Percentiles rank a stretch among this genome's conserved stretches.
Evolutionary conservation across 2,888 invertebrate species (phyloP).

Genomic region (Drosophila tanythrix): DNA sequence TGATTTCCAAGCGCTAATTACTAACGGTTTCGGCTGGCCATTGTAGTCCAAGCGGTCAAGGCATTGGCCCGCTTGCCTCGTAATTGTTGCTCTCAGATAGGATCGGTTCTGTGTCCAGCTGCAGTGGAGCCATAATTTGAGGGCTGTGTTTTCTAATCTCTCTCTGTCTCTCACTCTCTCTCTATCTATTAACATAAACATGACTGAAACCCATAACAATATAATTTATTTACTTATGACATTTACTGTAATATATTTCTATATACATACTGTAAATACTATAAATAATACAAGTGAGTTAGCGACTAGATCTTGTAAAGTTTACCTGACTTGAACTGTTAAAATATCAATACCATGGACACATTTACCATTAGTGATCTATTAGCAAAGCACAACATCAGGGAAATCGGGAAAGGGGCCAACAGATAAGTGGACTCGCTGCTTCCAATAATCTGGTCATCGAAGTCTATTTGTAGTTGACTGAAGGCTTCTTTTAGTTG

Average conservation of each 20-base stretch:
- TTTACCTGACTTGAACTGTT: background rate
- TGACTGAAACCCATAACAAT: background rate
- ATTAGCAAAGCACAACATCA: background rate
- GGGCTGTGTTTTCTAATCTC: background rate
- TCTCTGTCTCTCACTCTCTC: background rate
- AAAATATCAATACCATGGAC: background rate
- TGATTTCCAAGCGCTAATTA: slow-evolving; percentile 72
- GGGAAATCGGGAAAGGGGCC: background rate
- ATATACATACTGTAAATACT: background rate
- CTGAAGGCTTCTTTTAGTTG: slow-evolving; percentile 1
- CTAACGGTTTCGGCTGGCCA: slow-evolving; percentile 4
- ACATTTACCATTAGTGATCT: slow-evolving; percentile 4
- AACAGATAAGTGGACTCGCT: background rate
- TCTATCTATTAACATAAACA: background rate
- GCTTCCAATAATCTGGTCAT: background rate
- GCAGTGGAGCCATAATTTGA: background rate
- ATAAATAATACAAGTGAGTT: background rate
- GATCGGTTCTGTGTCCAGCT: slow-evolving; percentile 18
- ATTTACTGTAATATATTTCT: background rate
- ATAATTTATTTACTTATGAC: background rate
- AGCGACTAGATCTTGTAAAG: background rate
- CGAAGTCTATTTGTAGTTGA: slow-evolving; percentile 1
- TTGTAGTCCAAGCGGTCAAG: slow-evolving; percentile 1
- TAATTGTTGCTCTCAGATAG: slow-evolving; percentile 56
- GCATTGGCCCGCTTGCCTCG: slow-evolving; percentile 16